Conservation (phyloP, 35 echinoderm and acorn worm species). For the Ptychodera flava region DNA sequence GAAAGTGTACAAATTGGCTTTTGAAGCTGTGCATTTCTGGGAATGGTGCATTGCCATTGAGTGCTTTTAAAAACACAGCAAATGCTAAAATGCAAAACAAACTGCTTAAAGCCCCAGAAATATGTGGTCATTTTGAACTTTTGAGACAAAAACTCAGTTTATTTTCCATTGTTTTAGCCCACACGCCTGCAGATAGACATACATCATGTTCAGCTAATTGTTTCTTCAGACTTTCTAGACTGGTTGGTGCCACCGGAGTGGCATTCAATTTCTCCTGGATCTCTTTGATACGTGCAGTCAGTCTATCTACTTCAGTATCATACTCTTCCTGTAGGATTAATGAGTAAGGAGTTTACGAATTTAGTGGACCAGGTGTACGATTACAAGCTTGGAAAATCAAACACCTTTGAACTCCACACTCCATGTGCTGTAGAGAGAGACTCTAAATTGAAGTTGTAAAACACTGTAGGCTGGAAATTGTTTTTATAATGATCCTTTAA, state of each 20-base stretch:
- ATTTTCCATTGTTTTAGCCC: background rate
- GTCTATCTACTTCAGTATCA: background rate
- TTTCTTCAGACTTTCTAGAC: background rate
- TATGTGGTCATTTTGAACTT: background rate
- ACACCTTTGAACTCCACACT: too few relatives aligned
- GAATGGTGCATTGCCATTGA: too few relatives aligned
- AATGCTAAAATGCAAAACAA: too few relatives aligned
- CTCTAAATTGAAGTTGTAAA: too few relatives aligned
- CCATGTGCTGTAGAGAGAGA: too few relatives aligned
- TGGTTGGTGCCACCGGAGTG: background rate
- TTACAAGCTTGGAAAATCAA: too few relatives aligned
- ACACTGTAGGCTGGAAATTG: too few relatives aligned
- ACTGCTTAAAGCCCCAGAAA: too few relatives aligned
- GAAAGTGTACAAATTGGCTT: too few relatives aligned
- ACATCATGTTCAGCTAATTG: background rate
- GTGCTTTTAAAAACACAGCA: too few relatives aligned
- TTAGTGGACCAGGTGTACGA: background rate
- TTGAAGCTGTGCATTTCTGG: too few relatives aligned
- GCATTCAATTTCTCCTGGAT: background rate
- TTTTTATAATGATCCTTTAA: too few relatives aligned
- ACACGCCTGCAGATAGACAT: background rate
- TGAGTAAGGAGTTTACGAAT: background rate
- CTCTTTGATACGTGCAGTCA: background rate
- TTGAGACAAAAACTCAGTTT: background rate
- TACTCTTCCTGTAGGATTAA: background rate